Base-by-base conservation (phyloP, 2,797 vertebrate species). In the Amphiprion clarkii region DNA sequence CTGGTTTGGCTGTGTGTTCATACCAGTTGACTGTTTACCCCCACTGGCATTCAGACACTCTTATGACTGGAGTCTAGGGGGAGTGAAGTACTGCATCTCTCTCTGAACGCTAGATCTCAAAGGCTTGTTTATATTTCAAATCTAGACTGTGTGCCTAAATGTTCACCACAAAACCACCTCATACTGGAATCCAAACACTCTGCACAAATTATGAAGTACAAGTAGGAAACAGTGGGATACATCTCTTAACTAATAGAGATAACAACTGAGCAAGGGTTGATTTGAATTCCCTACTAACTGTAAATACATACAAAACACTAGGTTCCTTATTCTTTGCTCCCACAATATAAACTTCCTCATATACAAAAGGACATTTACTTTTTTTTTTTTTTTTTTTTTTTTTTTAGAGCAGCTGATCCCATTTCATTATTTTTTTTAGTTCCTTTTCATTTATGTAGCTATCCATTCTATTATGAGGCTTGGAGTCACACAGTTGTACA, bases 301-400 rank as follows among this genome's bases (percentile, higher is more conserved):
- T 91, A 91, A 85, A 92, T 93, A 91, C 21, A 83, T 62, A 49
- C 17, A 67, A 21, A 77, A 57, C 78, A 59, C 1, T 69, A 54
- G 44, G 29, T 79, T 81, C 67, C 33, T 73, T 40, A 74, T 76
- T 61, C 59, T 84, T 75, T 86, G 33, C 23, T 82, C 55, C 68
- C 39, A 81, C 49, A 39, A 81, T 81, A 68, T 93, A 69, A 79
- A 80, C 72, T 62, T 84, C 29, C 68, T 71, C 19, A 63, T 74
- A 58, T 80, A 54, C 57, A 82, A 77, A 69, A 21, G 71, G 39
- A 36, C 23, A 79, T 82, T 70, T 52, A 77, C 58, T 72, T 88
- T 65, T 78, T 76, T 6, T 48, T 16, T 67, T 17, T 6, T 48
- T 16, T 67, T 17, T n/a, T n/a, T n/a, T n/a, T n/a, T n/a, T 49